phyloP scores from a whole-genome alignment of 2,797 vertebrate genomes.

The Heteromormyrus szaboi region DNA sequence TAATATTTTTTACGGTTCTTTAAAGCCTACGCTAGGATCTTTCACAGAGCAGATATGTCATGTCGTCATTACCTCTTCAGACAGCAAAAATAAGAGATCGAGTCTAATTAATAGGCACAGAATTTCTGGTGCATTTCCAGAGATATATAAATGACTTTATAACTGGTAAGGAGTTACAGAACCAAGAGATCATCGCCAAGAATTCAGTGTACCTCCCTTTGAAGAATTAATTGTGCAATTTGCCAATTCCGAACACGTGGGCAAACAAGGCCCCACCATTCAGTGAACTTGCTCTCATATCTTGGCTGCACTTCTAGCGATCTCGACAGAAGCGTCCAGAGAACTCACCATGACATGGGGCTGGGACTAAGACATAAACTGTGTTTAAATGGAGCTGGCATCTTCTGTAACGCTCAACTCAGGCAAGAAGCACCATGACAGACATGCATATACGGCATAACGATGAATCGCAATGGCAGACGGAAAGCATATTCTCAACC shows the following conservation, averaged over 20 bases:
- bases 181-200: neutral
- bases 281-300: slow-evolving; percentile 14
- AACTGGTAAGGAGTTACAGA: slow-evolving; percentile 14
- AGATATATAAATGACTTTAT: slow-evolving; percentile 21
- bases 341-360: slow-evolving; percentile 3
- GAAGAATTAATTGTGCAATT: slow-evolving; percentile 39
- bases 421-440: neutral
- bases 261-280: slow-evolving; percentile 28
- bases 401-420: neutral
- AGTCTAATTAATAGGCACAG: slow-evolving; percentile 18
- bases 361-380: neutral
- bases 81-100: neutral
- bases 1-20: neutral
- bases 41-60: slow-evolving; percentile 22
- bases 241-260: slow-evolving; percentile 35
- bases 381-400: neutral
- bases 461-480: neutral
- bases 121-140: neutral
- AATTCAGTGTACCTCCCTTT: slow-evolving; percentile 30
- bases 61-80: slow-evolving; percentile 25
- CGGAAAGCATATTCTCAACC: neutral
- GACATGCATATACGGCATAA: neutral
- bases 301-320: neutral
- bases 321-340: slow-evolving; percentile 27
- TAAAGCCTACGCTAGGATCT: slow-evolving; percentile 17